Percentiles rank a stretch among this genome's conserved stretches.
These are phyloP conservation scores for Litocranius walleri DNA, from an alignment of 2,113 vertebrate genomes.

Conservation along the genomic window DNA sequence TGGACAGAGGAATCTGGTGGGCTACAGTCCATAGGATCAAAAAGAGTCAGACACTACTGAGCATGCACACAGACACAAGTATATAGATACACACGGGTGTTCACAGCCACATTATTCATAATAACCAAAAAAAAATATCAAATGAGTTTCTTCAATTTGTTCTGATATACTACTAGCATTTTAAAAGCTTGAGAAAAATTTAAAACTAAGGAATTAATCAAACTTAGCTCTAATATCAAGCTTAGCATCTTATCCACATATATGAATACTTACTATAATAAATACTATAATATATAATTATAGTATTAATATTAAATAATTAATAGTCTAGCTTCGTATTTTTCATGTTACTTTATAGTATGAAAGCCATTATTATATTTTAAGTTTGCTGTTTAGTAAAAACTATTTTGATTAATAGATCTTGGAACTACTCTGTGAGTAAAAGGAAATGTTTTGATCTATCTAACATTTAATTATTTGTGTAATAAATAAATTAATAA, in stretches of 20 bases:
- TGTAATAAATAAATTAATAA: neutral
- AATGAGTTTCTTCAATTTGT: neutral
- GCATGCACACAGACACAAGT: neutral
- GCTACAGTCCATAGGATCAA: neutral
- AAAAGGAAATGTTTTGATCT: neutral
- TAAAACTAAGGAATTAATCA: neutral
- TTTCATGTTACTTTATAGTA: neutral
- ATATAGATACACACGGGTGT: neutral
- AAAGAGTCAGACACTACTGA: neutral
- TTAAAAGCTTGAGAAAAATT: neutral
- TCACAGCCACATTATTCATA: neutral
- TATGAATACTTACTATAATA: neutral
- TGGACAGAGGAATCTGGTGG: neutral
- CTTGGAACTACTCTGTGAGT: neutral
- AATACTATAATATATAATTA: neutral
- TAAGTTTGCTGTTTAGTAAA: slow-evolving; percentile 13
- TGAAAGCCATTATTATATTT: neutral
- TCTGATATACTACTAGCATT: neutral
- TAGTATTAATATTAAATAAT: neutral
- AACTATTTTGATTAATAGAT: neutral
- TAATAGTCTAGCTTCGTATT: neutral
- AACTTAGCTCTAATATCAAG: neutral
- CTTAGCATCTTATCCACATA: neutral
- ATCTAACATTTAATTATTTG: neutral
- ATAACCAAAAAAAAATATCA: neutral